phyloP scores from a whole-genome alignment of 92 coral and sea anemone species.

The Siderastrea siderea region DNA sequence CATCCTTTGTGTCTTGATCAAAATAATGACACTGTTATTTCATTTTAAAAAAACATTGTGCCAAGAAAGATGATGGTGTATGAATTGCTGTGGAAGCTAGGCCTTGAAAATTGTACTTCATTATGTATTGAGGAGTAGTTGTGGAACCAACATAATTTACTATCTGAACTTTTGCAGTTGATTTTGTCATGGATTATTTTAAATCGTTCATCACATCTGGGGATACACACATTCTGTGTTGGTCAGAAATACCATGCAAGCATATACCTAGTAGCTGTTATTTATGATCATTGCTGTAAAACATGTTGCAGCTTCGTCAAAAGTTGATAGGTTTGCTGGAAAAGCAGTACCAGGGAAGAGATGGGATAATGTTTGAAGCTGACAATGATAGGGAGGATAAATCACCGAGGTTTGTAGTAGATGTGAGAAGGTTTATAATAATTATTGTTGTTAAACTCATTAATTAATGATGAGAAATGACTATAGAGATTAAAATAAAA shows the following conservation, averaged over 20 bases:
- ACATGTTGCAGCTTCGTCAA: constrained; percentile 82
- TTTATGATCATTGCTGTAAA: constrained; percentile 50
- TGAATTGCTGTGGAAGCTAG: neutral
- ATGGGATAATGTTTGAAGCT: constrained; percentile 86
- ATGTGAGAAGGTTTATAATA: neutral
- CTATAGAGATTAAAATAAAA: neutral
- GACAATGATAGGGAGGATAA: constrained; percentile 2
- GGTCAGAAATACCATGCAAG: no score
- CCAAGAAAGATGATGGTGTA: neutral
- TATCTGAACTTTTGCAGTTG: no score
- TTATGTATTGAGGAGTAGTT: neutral
- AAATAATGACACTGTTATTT: neutral
- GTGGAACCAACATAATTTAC: no score
- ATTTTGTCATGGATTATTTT: neutral
- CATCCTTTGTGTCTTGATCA: neutral
- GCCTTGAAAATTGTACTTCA: neutral
- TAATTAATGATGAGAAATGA: constrained; percentile 19
- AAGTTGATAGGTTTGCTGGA: constrained; percentile 87
- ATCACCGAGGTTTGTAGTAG: neutral
- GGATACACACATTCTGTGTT: neutral
- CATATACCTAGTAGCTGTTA: no score
- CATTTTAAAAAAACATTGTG: neutral
- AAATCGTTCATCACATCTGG: neutral
- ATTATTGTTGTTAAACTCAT: neutral
- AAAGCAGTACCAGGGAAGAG: constrained; percentile 86